A percentile compares a stretch with the other conserved stretches of the same genome.
These are phyloP conservation scores for Agelaius tricolor DNA, from an alignment of 2,113 vertebrate species.

Conservation along the genomic window DNA sequence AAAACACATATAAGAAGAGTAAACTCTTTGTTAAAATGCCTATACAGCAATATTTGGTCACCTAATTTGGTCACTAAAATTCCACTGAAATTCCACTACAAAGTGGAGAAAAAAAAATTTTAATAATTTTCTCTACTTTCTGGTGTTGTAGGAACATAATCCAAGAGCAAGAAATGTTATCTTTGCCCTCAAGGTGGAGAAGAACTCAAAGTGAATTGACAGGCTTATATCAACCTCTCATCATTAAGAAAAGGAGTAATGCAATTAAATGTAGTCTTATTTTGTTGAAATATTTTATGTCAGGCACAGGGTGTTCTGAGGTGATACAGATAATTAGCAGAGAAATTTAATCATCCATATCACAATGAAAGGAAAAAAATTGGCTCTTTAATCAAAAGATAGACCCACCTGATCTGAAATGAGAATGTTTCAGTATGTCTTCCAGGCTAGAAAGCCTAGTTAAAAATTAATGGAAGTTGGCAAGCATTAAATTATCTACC, in stretches of 20 bases:
- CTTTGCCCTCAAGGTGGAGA: neutral
- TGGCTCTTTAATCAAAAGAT: conserved; percentile 52
- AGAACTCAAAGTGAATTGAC: conserved; percentile 3
- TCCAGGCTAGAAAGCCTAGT: conserved; percentile 26
- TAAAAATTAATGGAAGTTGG: conserved; percentile 50
- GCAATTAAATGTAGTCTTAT: conserved; percentile 25
- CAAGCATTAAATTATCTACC: conserved; percentile 60
- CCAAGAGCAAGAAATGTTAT: neutral
- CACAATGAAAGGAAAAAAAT: conserved; percentile 48
- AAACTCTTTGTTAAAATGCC: neutral
- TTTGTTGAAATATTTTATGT: conserved; percentile 44
- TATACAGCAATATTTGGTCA: neutral
- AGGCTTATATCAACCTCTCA: neutral
- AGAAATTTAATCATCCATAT: conserved; percentile 52
- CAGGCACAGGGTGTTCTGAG: conserved; percentile 42
- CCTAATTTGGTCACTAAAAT: neutral
- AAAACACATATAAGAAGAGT: neutral
- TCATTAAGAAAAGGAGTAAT: neutral
- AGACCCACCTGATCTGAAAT: conserved; percentile 48
- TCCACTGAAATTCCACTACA: neutral
- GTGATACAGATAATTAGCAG: conserved; percentile 57
- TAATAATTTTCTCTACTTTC: neutral
- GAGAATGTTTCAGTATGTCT: conserved; percentile 49
- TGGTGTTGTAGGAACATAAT: neutral
- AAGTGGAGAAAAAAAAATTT: neutral